Evolutionary conservation across 1,140 invertebrate genomes (phyloP), one percentile per base, ranked within the genome.

Genomic region (Dolichoris vasculosae): DNA sequence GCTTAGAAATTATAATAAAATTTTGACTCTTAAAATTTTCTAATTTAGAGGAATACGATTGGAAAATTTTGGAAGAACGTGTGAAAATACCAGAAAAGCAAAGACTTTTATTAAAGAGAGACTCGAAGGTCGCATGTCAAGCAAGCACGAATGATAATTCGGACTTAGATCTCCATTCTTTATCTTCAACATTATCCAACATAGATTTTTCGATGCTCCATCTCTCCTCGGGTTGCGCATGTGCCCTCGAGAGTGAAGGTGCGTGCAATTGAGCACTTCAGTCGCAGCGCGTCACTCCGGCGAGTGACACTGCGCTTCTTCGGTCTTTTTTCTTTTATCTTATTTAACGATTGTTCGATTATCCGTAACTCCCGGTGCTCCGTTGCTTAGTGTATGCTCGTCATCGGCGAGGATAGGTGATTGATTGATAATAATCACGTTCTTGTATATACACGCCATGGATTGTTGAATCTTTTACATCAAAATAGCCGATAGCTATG

Each of bases 211-310:
- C 55, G 23, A 67, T 7, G 69, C 48, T 32, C 55, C 81, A 80
- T 64, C 79, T 81, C 64, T 71, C 17, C 64, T 51, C 46, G n/a
- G 46, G 46, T 40, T 38, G 69, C 69, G 69, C 69, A 73, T 73
- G 69, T 73, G 69, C 69, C 38, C 69, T 2, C 38, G 6, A 43
- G 69, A 26, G 38, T 32, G 26, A 43, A 73, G 69, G 26, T 40
- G 20, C 69, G 38, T 73, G 23, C 6, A n/a, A 38, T 23, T 20
- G 35, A 7, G 4, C 35, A 20, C 13, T 13, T 91, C 91, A 92
- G 91, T 92, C 88, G 91, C 89, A 90, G 90, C 88, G 90, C 89
- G 90, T 89, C 89, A 87, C 81, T 92, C 89, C 80, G 87, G n/a
- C 86, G 87, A 90, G 89, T 87, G 88, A 89, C 88, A 88, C 89